Conservation (phyloP, 2,797 vertebrate genomes). For the Helarctos malayanus region DNA sequence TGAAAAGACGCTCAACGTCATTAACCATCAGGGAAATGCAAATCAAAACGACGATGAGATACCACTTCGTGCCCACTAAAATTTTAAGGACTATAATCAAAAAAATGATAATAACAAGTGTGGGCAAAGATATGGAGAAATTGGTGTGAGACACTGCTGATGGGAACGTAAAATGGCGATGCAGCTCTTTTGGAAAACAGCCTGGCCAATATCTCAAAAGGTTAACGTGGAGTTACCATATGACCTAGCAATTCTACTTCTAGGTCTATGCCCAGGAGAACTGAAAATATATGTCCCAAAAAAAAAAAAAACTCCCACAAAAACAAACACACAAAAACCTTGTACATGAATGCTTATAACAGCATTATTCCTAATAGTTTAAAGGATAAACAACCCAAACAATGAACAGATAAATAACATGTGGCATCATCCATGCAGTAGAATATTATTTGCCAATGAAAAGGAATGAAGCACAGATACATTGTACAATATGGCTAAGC, state of each 20-base stretch:
- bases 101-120: neutral
- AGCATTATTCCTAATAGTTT: neutral
- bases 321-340: neutral
- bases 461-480: neutral
- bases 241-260: neutral
- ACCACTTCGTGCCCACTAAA: neutral
- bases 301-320: neutral
- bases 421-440: neutral
- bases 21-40: neutral
- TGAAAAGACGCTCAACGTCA: neutral
- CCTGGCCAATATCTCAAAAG: neutral
- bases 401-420: neutral
- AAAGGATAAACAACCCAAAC: neutral
- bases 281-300: neutral
- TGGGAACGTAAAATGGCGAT: neutral
- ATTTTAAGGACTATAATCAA: neutral
- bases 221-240: neutral
- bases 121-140: neutral
- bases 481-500: neutral
- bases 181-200: neutral
- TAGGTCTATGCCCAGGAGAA: neutral
- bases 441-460: neutral
- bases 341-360: neutral
- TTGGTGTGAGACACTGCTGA: neutral
- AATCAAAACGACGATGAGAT: neutral